Conservation (phyloP, 2,797 vertebrate genomes). For the Smutsia gigantea region DNA sequence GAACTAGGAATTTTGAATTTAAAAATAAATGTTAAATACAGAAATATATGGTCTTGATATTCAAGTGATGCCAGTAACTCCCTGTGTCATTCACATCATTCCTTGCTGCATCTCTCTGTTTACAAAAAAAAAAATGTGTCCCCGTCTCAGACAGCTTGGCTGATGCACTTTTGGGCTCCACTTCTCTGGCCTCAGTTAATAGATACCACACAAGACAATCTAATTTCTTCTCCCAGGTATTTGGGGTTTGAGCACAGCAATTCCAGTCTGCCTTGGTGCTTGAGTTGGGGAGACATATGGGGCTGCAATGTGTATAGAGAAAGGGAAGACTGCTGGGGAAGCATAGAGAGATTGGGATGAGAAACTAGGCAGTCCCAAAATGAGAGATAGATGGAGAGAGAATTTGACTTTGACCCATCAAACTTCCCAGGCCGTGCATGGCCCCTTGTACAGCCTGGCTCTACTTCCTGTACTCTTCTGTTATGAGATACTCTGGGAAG, state of each 20-base stretch:
- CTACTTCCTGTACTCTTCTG: background rate
- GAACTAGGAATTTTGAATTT: background rate
- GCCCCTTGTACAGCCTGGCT: background rate
- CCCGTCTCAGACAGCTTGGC: background rate
- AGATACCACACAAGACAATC: background rate
- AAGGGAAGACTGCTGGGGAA: background rate
- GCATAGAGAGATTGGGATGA: background rate
- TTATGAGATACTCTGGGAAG: background rate
- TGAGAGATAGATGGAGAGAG: background rate
- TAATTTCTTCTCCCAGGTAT: background rate
- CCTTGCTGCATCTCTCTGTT: background rate
- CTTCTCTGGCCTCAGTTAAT: background rate
- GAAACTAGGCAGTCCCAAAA: background rate
- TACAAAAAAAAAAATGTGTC: background rate
- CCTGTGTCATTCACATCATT: background rate
- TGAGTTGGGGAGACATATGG: background rate
- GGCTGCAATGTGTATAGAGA: background rate
- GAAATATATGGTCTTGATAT: background rate
- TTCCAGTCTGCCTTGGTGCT: background rate
- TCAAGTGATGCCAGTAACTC: background rate
- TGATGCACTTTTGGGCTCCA: background rate
- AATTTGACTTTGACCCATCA: background rate
- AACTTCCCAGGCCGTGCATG: background rate
- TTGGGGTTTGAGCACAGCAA: background rate
- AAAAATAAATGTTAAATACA: background rate